These are phyloP conservation scores for Trichomalopsis sarcophagae DNA, from an alignment of 1,140 invertebrate species.

Conservation along the genomic window DNA sequence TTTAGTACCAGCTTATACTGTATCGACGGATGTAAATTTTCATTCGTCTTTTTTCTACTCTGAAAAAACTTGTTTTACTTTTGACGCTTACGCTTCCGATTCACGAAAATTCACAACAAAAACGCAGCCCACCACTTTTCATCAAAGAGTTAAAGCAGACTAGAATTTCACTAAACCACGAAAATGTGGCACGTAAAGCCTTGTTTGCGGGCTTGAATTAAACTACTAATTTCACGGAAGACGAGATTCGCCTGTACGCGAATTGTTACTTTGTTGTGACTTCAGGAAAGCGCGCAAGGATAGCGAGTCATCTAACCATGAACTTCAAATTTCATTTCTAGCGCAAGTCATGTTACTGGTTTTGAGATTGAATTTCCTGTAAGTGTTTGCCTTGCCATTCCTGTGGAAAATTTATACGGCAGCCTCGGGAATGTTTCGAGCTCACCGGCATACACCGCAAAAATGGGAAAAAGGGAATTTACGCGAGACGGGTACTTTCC, in stretches of 20 bases:
- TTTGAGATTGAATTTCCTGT: conserved; percentile 47
- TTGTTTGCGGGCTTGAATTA: conserved; percentile 26
- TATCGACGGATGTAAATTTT: conserved; percentile 29
- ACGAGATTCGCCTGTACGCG: neutral
- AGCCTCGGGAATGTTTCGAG: neutral
- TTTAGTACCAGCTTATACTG: neutral
- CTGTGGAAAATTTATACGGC: conserved; percentile 39
- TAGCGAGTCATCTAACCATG: conserved; percentile 40
- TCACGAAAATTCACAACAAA: neutral
- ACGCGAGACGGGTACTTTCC: conserved; percentile 21
- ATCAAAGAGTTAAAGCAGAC: neutral
- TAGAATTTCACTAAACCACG: neutral
- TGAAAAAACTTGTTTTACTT: conserved; percentile 37
- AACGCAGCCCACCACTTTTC: neutral
- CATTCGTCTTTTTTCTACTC: conserved; percentile 38
- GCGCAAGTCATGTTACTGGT: conserved; percentile 12
- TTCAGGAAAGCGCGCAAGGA: neutral
- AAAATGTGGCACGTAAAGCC: neutral
- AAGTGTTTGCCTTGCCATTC: conserved; percentile 15
- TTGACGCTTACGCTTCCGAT: neutral
- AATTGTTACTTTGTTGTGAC: conserved; percentile 12
- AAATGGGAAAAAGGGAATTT: conserved; percentile 48
- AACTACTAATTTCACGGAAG: neutral
- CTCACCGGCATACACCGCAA: neutral
- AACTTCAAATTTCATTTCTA: conserved; percentile 49